Evolutionary conservation across 2,888 invertebrate species (phyloP).

Genomic region (Sphecodes monilicornis): DNA sequence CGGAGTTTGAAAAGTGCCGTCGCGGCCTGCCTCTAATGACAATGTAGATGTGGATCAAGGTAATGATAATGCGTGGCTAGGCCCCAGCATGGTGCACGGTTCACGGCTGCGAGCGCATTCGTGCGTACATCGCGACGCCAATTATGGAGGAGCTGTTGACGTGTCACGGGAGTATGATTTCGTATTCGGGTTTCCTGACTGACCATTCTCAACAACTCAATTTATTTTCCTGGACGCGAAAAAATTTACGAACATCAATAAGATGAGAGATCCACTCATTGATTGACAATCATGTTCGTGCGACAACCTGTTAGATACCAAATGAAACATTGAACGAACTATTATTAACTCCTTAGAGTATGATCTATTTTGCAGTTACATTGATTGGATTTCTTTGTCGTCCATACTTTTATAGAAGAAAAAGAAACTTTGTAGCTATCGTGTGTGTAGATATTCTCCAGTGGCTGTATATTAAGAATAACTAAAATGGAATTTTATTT

Average conservation of each 20-base stretch:
- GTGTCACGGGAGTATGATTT: slow-evolving; percentile 34
- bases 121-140: slow-evolving; percentile 78
- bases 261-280: not conserved
- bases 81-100: slow-evolving; percentile 70
- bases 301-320: not conserved
- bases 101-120: slow-evolving; percentile 79
- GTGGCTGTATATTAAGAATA: too few species aligned
- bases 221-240: not conserved
- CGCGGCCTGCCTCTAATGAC: slow-evolving; percentile 79
- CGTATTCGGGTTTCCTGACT: slow-evolving; percentile 15
- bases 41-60: slow-evolving; percentile 80
- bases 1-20: slow-evolving; percentile 65
- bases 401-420: too few species aligned
- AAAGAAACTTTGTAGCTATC: too few species aligned
- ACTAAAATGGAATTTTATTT: too few species aligned
- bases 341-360: too few species aligned
- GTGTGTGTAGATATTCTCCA: too few species aligned
- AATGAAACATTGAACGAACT: too few species aligned
- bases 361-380: too few species aligned
- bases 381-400: too few species aligned
- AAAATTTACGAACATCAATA: not conserved
- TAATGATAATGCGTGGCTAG: slow-evolving; percentile 78
- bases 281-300: not conserved
- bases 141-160: slow-evolving; percentile 45
- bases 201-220: not conserved